Percentiles rank a stretch among this genome's conserved stretches.
phyloP scores from a whole-genome alignment of 2,888 invertebrate species.

The Onchidella celtica region DNA sequence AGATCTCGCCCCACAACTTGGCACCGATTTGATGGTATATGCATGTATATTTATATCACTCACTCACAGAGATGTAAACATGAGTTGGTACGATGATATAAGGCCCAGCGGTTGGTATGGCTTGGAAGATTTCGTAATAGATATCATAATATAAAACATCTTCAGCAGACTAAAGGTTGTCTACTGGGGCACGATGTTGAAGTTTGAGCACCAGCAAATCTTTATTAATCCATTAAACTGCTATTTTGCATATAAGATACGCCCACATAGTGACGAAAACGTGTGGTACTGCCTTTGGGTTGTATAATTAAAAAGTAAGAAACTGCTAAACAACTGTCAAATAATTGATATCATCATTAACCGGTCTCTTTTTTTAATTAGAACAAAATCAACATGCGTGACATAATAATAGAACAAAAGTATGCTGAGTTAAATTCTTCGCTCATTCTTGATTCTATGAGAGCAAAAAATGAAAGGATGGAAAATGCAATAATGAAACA shows the following conservation, averaged over 20 bases:
- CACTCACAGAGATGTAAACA: constrained; percentile 31
- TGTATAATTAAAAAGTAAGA: constrained; percentile 26
- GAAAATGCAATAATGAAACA: neutral
- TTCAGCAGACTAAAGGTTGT: constrained; percentile 13
- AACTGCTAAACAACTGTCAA: constrained; percentile 16
- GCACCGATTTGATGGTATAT: no score
- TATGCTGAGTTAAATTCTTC: no score
- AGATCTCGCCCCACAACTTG: no score
- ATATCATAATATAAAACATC: constrained; percentile 9
- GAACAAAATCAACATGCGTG: no score
- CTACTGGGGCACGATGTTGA: constrained; percentile 12
- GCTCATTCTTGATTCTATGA: no score
- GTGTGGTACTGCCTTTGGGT: constrained; percentile 36
- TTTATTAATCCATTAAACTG: constrained; percentile 32
- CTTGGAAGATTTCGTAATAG: constrained; percentile 29
- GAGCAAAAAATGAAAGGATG: no score
- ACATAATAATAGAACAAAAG: no score
- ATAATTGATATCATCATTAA: no score
- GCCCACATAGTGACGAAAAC: constrained; percentile 15
- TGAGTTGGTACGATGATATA: constrained; percentile 26
- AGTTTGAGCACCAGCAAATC: constrained; percentile 6
- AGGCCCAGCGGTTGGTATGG: constrained; percentile 35
- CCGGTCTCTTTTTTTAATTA: neutral
- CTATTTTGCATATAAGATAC: constrained; percentile 39
- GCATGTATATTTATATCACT: no score